phyloP scores from a whole-genome alignment of 2,113 vertebrate genomes.

The Myodes glareolus region DNA sequence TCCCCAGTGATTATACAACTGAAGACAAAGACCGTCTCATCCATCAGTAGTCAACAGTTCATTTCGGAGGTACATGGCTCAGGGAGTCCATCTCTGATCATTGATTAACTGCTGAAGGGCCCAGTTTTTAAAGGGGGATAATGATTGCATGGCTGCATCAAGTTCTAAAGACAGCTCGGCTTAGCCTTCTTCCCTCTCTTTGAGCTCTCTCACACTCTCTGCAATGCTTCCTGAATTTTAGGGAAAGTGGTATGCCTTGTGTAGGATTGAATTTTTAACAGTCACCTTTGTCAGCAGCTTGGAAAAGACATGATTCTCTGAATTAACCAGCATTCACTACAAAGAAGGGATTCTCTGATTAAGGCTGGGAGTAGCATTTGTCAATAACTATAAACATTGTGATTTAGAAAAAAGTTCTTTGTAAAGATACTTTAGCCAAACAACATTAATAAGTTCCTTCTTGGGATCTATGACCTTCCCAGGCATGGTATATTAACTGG shows the following conservation, averaged over 20 bases:
- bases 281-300: background rate
- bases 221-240: background rate
- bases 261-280: background rate
- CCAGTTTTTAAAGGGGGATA: background rate
- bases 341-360: background rate
- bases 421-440: background rate
- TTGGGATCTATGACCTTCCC: background rate
- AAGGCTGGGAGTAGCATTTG: background rate
- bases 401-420: background rate
- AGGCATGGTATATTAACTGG: background rate
- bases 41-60: background rate
- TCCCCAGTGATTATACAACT: background rate
- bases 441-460: background rate
- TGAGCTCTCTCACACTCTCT: background rate
- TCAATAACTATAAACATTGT: background rate
- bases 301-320: background rate
- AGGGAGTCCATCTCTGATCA: background rate
- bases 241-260: background rate
- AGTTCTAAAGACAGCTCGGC: background rate
- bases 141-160: background rate
- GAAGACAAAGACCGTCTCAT: background rate
- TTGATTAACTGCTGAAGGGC: background rate
- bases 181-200: background rate
- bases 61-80: background rate
- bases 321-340: background rate